Base-by-base conservation (phyloP, 2,113 vertebrate genomes). In the Scomber japonicus region DNA sequence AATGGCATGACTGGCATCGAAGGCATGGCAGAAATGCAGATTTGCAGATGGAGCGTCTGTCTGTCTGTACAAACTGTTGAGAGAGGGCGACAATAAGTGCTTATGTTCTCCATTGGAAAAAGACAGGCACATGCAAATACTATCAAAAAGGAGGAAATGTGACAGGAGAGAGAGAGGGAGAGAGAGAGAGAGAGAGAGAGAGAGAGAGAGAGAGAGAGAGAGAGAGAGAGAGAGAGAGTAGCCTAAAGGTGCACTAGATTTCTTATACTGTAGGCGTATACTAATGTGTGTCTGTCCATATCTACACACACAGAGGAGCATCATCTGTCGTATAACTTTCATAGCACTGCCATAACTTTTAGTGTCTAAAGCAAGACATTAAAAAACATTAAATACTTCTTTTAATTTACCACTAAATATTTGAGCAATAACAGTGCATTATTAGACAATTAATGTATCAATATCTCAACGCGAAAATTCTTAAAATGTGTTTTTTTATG, bases 311-410 rank as follows among this genome's bases (percentile, higher is more conserved):
- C 56, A 63, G 94, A 95, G 95, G 94, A 95, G 95, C 94, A 89
- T 44, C 67, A 79, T 93, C 93, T 90, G 94, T 91, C 93, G 91
- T 91, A 49, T 65, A 89, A 93, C 92, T 94, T 56, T 85, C 71
- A 94, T 92, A 92, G 81, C 88, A 86, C 88, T 94, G 95, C 95
- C 95, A 95, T 95, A 95, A 94, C 93, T 94, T 27, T 97, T 97
- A 97, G 96, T 96, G 96, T 97, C 96, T 95, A 95, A 95, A 96
- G 71, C 93, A 93, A 95, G 95, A 97, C 96, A 82, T 90, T 88
- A 87, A 90, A 96, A 93, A 97, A 97, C 96, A 97, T 97, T 95
- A 97, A 97, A 97, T 97, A 96, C 94, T 95, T 96, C 24, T 94
- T 78, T 69, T 65, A 27, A 96, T 96, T 97, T 96, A 97, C 93